Base-by-base conservation (phyloP, 2,797 vertebrate genomes). In the Melanotaenia boesemani region DNA sequence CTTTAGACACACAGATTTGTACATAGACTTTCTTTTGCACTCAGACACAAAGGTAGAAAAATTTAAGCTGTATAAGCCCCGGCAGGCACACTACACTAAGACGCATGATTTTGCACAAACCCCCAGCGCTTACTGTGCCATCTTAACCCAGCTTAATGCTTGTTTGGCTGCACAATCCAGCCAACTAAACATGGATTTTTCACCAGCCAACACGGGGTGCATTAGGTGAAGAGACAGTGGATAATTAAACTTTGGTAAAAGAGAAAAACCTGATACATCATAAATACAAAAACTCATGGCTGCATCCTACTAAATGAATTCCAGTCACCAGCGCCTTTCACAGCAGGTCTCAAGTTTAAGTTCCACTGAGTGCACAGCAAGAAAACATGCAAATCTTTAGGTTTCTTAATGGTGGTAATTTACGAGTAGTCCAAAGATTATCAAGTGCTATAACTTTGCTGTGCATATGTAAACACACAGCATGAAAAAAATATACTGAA, bases 141-240 rank as follows among this genome's bases (percentile, higher is more conserved):
- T 76, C 65, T 78, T 81, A 74, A 83, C 69, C 50, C 48, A 74
- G 60, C 81, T 76, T 68, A 80, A 73, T 65, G 72, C 64, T 74
- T 72, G 72, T 83, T 78, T 85, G 84, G 76, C 77, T 74, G 64
- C 71, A 59, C 50, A 57, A 61, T 26, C 61, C 30, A 59, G 71
- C 78, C 80, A 76, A 57, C 70, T 72, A 46, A 77, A 73, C 50
- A 41, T 72, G 72, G 57, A 75, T 75, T 85, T 76, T 80, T 69
- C 57, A 82, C 56, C 69, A 83, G 68, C 52, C 37, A 39, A 44
- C 34, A 54, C 58, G 68, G 77, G 68, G 74, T 84, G 77, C 50
- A 69, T 63, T 18, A 44, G 57, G 71, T 78, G 71, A 81, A 76
- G 28, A n/a, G 28, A 13, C 7, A 44, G 41, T 44, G 41, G 41